Evolutionary conservation across 2,113 vertebrate species (phyloP), one percentile per base, ranked within the genome.

Genomic region (Oreochromis aureus): DNA sequence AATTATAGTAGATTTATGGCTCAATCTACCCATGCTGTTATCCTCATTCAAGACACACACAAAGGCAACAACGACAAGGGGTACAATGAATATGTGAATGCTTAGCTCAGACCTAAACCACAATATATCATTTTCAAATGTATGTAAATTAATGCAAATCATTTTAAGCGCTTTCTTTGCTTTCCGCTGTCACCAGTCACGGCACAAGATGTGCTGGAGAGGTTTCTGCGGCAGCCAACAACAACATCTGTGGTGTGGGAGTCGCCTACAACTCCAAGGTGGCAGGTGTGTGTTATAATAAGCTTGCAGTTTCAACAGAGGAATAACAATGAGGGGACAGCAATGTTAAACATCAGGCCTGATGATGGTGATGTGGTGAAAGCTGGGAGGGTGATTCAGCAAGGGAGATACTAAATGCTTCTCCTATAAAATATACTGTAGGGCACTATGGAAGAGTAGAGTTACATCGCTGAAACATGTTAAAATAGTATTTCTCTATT

Each of bases 221-320:
- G 94, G 98, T 99, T 76, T 99, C 99, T 73, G 98, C 99, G 0
- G 97, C 98, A 27, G 98, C 99, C 92, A 99, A 99, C 95, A 99
- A 99, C 96, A 98, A 99, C 92, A 99, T 99, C 94, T 99, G 98
- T 30, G 99, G 99, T 1, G 98, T 99, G 55, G 99, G 99, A 71
- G 98, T 99, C 22, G 98, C 99, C 0, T 99, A 99, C 94, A 98
- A 98, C 94, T 99, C 99, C 85, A 98, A 98, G 93, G 99, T 99
- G 61, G 98, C 99, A 97, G 99, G 99, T 99, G 96, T 2, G 94
- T 92, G 89, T 91, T 89, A 90, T 16, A 24, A 81, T 84, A 34
- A 69, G 82, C 59, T 56, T 56, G 48, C 76, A 71, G 39, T 61
- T 76, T 54, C 48, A 32, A 34, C 83, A 78, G 22, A 41, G 24